Evolutionary conservation across 2,113 vertebrate genomes (phyloP), one percentile per base, ranked within the genome.

Genomic region (Crocuta crocuta): DNA sequence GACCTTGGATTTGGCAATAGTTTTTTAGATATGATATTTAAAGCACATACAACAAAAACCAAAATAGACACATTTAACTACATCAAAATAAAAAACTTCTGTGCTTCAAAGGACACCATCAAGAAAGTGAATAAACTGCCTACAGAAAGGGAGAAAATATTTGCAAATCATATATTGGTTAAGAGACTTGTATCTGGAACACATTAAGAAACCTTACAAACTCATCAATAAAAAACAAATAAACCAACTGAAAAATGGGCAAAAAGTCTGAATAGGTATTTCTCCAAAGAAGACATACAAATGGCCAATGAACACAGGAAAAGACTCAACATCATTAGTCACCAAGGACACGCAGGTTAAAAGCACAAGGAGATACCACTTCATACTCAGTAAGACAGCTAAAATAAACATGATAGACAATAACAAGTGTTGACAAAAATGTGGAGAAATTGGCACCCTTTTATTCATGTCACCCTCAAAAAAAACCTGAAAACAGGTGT

Each of bases 1-100:
- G 63, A 93, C 31, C 28, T 73, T 45, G 24, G 58, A 45, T 70
- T 70, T 89, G 48, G 66, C 23, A 88, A 45, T 48, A 68, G 39
- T 84, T 93, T 91, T 63, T 80, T 78, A 94, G 28, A 28, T 63
- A 43, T 81, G 48, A 61, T 73, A 80, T 55, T 4, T 43, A 88
- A 90, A 90, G n/a, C 58, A 80, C 6, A 53, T 50, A 73, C 1
- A 82, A 61, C 33, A 39, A 73, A 76, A 61, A 35, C 21, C 81
- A 84, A 74, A 53, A 61, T 16, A 87, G 3, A 39, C 35, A 66
- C 71, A 43, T 53, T 45, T 35, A 15, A 74, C 80, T 93, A 90
- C 4, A 39, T 89, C 53, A 84, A 85, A 89, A 90, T 89, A 70
- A 66, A 95, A 76, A 95, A 71, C 23, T 45, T 76, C 43, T 53